These are phyloP conservation scores for Drosophila cognata DNA, from an alignment of 2,888 invertebrate genomes.

Conservation along the genomic window DNA sequence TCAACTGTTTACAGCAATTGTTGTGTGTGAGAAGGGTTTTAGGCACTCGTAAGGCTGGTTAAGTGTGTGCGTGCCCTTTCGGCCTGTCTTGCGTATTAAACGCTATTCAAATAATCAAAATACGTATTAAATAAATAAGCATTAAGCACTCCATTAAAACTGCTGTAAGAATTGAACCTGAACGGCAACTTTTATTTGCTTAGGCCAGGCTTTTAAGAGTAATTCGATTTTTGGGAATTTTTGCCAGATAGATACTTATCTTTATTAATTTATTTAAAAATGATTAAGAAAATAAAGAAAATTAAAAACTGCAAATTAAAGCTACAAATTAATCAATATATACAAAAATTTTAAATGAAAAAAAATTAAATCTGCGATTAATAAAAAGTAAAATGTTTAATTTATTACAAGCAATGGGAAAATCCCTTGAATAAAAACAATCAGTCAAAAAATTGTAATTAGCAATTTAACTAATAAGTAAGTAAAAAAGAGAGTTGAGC, in stretches of 20 bases:
- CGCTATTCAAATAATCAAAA: not conserved
- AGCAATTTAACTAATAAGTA: not conserved
- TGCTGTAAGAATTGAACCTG: not conserved
- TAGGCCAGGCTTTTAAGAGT: not conserved
- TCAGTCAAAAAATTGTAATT: not conserved
- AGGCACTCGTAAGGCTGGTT: conserved; percentile 1
- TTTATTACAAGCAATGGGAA: not conserved
- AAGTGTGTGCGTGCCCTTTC: conserved; percentile 3
- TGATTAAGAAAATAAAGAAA: no score
- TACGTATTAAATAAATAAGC: not conserved
- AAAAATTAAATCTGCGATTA: not conserved
- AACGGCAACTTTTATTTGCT: not conserved
- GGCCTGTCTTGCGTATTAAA: not conserved
- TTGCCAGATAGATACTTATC: not conserved
- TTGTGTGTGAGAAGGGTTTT: conserved; percentile 12
- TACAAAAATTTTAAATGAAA: not conserved
- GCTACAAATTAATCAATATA: not conserved
- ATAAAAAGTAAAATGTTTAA: not conserved
- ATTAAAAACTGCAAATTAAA: not conserved
- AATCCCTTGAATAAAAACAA: not conserved
- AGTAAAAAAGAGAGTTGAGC: not conserved
- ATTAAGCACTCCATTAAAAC: not conserved
- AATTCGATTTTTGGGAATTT: not conserved
- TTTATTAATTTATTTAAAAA: not conserved
- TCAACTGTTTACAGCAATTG: conserved; percentile 53